Evolutionary conservation across 2,888 invertebrate genomes (phyloP).

Genomic region (Fragum whitleyi): DNA sequence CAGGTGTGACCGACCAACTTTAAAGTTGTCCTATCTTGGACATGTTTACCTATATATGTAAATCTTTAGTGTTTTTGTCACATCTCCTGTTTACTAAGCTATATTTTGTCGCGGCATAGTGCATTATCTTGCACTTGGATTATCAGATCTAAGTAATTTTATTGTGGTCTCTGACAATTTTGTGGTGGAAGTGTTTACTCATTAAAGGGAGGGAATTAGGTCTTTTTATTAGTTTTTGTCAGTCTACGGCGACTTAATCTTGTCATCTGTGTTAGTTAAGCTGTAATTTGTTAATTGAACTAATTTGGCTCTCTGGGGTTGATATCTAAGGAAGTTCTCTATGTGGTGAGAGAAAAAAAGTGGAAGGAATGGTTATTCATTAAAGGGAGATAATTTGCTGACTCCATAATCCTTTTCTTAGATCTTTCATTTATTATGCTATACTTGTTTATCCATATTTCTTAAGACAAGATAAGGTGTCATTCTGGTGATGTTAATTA

Average conservation of each 20-base stretch:
- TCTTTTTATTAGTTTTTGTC: too few relatives aligned
- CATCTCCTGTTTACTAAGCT: background rate
- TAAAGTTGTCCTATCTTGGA: background rate
- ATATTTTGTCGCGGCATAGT: background rate
- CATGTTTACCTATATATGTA: slow-evolving; percentile 26
- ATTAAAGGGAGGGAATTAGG: background rate
- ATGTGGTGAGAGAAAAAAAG: too few relatives aligned
- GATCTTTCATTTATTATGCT: too few relatives aligned
- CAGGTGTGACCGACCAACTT: slow-evolving; percentile 13
- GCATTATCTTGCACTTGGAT: background rate
- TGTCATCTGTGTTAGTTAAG: too few relatives aligned
- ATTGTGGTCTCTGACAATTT: background rate
- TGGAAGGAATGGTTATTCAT: background rate
- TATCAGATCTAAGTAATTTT: background rate
- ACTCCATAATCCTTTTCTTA: too few relatives aligned
- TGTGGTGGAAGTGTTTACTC: background rate
- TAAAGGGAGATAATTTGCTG: background rate
- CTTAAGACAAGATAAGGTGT: too few relatives aligned
- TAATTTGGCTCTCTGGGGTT: too few relatives aligned
- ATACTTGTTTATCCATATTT: too few relatives aligned
- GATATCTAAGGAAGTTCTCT: too few relatives aligned
- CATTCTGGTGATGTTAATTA: too few relatives aligned
- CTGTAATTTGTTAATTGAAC: too few relatives aligned
- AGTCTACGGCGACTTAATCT: too few relatives aligned
- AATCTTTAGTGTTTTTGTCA: background rate